phyloP scores from a whole-genome alignment of 2,888 invertebrate genomes.

The Pristionchus arcanus region DNA sequence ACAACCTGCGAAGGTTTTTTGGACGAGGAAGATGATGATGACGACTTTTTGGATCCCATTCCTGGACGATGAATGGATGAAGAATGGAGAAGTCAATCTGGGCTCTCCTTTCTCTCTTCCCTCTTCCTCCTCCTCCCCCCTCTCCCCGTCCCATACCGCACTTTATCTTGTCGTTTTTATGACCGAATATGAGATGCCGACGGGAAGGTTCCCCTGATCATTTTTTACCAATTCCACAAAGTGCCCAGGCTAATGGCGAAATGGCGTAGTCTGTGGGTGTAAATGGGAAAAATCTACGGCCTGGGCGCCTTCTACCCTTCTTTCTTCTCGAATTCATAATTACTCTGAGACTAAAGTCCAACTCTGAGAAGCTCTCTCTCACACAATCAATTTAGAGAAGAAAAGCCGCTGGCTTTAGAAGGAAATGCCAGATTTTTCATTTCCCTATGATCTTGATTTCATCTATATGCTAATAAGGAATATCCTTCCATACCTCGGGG shows the following conservation, averaged over 20 bases:
- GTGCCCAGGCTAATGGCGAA: background rate
- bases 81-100: slow-evolving; percentile 3
- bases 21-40: background rate
- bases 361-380: background rate
- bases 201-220: slow-evolving; percentile 30
- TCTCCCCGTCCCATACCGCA: slow-evolving; percentile 16
- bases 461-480: background rate
- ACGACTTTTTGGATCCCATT: background rate
- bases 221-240: background rate
- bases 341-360: background rate
- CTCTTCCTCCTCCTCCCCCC: background rate
- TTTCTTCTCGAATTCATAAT: background rate
- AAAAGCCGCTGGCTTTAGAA: background rate
- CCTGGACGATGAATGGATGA: background rate
- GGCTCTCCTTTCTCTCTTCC: background rate
- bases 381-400: background rate
- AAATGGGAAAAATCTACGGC: background rate
- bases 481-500: slow-evolving; percentile 84
- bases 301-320: background rate
- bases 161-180: slow-evolving; percentile 34
- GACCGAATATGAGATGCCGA: slow-evolving; percentile 22
- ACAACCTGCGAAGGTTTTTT: slow-evolving; percentile 83
- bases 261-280: background rate
- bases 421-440: background rate
- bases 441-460: background rate